phyloP scores from a whole-genome alignment of 1,140 invertebrate species.

The Brachionus manjavacas region DNA sequence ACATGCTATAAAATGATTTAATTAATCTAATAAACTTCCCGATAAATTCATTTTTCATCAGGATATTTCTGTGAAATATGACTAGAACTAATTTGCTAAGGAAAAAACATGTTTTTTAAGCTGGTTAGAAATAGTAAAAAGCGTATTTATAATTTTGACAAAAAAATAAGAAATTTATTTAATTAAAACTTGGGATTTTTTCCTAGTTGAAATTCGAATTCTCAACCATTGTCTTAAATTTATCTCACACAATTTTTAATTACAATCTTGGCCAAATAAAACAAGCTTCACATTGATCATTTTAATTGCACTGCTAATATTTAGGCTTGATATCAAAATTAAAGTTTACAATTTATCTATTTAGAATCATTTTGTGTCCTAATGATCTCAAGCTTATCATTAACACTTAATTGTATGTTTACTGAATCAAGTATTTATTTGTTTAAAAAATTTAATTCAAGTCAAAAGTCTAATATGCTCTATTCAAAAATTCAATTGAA shows the following conservation, averaged over 20 bases:
- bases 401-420: not conserved
- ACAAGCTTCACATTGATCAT: not conserved
- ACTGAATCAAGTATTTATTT: not conserved
- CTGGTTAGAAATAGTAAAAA: not conserved
- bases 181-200: not conserved
- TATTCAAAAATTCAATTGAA: too few relatives aligned
- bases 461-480: too few relatives aligned
- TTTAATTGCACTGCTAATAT: not conserved
- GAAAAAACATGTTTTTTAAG: not conserved
- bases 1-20: not conserved
- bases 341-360: not conserved
- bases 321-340: not conserved
- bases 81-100: not conserved
- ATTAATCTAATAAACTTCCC: conserved; percentile 8
- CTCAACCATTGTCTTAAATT: not conserved
- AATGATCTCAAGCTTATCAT: not conserved
- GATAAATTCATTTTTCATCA: conserved; percentile 9
- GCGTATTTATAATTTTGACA: not conserved
- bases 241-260: not conserved
- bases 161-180: not conserved
- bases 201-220: not conserved
- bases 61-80: not conserved
- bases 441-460: too few relatives aligned
- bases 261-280: not conserved
- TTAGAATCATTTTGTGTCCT: not conserved